These are phyloP conservation scores for Otocyon megalotis DNA, from an alignment of 2,113 vertebrate genomes.

Conservation along the genomic window DNA sequence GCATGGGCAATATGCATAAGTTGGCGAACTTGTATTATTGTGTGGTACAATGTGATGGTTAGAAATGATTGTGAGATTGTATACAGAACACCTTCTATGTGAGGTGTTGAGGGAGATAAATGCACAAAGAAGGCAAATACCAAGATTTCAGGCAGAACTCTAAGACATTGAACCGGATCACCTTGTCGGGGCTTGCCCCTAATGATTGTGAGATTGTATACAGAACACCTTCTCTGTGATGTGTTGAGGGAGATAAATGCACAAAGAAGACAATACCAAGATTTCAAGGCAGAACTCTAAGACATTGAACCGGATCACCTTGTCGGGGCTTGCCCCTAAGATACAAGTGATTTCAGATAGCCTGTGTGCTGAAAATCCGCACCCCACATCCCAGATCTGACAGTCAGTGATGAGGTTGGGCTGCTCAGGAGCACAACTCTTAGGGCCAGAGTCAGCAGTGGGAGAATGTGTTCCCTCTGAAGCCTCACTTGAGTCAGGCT, in stretches of 20 bases:
- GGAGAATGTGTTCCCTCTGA: not conserved
- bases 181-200: too few species aligned
- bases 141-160: not conserved
- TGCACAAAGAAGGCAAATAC: not conserved
- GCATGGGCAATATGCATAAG: not conserved
- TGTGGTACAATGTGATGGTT: not conserved
- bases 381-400: not conserved
- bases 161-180: not conserved
- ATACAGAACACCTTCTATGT: not conserved
- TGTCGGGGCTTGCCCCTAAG: not conserved
- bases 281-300: not conserved
- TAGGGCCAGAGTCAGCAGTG: not conserved
- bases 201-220: not conserved
- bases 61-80: not conserved
- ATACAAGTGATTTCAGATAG: not conserved
- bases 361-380: not conserved
- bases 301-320: not conserved
- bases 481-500: not conserved
- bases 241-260: not conserved
- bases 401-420: not conserved
- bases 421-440: not conserved
- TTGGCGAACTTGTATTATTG: not conserved
- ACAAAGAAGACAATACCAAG: not conserved
- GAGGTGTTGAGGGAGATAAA: not conserved
- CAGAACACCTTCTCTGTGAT: not conserved